Conservation (phyloP, 2,113 vertebrate species). For the Empidonax traillii region DNA sequence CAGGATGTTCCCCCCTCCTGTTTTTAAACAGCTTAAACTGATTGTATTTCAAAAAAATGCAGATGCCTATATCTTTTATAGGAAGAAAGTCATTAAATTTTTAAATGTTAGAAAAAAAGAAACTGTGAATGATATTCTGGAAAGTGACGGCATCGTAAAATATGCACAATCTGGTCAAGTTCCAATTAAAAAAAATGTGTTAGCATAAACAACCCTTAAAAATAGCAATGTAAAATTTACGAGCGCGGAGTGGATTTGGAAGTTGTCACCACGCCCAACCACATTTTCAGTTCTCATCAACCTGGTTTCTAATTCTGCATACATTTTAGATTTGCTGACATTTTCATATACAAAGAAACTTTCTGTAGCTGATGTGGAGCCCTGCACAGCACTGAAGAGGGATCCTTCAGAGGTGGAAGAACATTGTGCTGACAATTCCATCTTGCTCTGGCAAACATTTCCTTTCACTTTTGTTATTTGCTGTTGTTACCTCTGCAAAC, state of each 20-base stretch:
- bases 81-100: slow-evolving; percentile 50
- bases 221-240: slow-evolving; percentile 45
- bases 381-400: rapidly evolving
- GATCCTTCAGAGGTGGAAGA: neutral
- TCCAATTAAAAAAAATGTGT: slow-evolving; percentile 62
- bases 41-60: slow-evolving; percentile 41
- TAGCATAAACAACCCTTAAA: slow-evolving; percentile 60
- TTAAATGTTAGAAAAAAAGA: slow-evolving; percentile 45
- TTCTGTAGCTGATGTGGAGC: neutral
- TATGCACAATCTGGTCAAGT: slow-evolving; percentile 60
- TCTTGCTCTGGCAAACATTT: neutral
- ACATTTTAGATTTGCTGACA: slow-evolving; percentile 1
- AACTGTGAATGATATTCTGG: slow-evolving; percentile 39
- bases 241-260: neutral
- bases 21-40: slow-evolving; percentile 43
- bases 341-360: neutral
- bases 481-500: neutral
- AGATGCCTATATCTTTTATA: slow-evolving; percentile 51
- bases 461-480: neutral
- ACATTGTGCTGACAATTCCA: neutral
- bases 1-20: slow-evolving; percentile 21
- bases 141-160: slow-evolving; percentile 31
- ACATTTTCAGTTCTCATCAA: slow-evolving; percentile 34
- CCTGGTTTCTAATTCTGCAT: slow-evolving; percentile 16
- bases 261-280: neutral